Evolutionary conservation across 2,888 invertebrate genomes (phyloP).

Genomic region (Camponotus fellah): DNA sequence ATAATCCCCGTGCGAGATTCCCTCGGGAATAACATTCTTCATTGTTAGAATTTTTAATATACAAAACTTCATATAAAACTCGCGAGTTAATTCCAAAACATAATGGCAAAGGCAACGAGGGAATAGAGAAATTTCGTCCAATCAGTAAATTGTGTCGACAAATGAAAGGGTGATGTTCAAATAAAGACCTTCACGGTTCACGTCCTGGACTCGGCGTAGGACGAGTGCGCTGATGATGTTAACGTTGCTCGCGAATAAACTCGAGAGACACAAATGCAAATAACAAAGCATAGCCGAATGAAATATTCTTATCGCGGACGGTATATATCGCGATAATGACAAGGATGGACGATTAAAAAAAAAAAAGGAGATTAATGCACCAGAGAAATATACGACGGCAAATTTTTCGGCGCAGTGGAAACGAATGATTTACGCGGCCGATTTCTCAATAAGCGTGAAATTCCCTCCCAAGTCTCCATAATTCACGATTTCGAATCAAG

Average conservation of each 20-base stretch:
- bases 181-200: conserved; percentile 43
- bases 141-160: conserved; percentile 44
- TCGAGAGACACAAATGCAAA: conserved; percentile 47
- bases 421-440: conserved; percentile 1
- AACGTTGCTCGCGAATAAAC: conserved; percentile 47
- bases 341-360: conserved; percentile 10
- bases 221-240: conserved; percentile 46
- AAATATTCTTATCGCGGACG: conserved; percentile 49
- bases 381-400: neutral
- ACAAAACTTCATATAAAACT: neutral
- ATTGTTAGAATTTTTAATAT: conserved; percentile 42
- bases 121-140: conserved; percentile 33
- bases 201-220: conserved; percentile 9
- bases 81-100: conserved; percentile 18
- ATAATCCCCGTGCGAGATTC: neutral
- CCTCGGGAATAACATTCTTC: conserved; percentile 11
- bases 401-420: neutral
- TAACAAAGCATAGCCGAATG: conserved; percentile 46
- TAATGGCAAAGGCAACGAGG: conserved; percentile 23
- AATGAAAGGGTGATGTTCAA: conserved; percentile 49
- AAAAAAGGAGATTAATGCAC: conserved; percentile 24
- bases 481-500: neutral
- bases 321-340: conserved; percentile 28
- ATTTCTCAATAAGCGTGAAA: conserved; percentile 16
- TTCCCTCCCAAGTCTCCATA: neutral